A percentile compares a stretch with the other conserved stretches of the same genome.
phyloP scores from a whole-genome alignment of 2,888 invertebrate genomes.

The Noctua pronuba region DNA sequence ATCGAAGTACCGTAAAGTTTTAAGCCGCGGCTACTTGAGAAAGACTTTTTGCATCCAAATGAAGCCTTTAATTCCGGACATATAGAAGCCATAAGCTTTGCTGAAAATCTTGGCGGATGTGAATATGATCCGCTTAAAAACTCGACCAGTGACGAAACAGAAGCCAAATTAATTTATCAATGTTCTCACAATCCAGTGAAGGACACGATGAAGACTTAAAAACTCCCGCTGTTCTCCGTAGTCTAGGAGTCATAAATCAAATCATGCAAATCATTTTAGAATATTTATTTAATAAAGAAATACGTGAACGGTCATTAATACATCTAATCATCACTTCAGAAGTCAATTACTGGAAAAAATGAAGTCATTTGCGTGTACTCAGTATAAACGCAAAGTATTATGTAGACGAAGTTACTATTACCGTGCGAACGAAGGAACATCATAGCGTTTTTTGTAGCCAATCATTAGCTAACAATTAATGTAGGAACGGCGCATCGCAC shows the following conservation, averaged over 20 bases:
- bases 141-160: conserved; percentile 31
- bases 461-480: conserved; percentile 85
- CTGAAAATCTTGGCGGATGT: conserved; percentile 54
- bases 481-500: conserved; percentile 73
- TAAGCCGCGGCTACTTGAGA: conserved; percentile 3
- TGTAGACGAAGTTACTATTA: conserved; percentile 64
- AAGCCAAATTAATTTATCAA: conserved; percentile 38
- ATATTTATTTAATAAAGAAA: conserved; percentile 53
- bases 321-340: conserved; percentile 58
- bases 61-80: conserved; percentile 56
- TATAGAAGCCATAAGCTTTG: conserved; percentile 53
- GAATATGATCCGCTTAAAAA: conserved; percentile 42
- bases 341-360: conserved; percentile 62
- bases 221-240: neutral
- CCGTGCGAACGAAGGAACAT: conserved; percentile 78
- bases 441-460: conserved; percentile 75
- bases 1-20: conserved; percentile 9
- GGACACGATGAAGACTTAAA: conserved; percentile 23
- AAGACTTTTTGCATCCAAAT: conserved; percentile 13
- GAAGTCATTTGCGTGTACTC: conserved; percentile 60
- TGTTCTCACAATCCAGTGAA: conserved; percentile 7
- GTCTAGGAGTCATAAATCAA: conserved; percentile 42
- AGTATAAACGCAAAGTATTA: conserved; percentile 48
- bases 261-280: conserved; percentile 39
- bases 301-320: conserved; percentile 37